Evolutionary conservation across 2,888 invertebrate species (phyloP).

Genomic region (Syrphus vitripennis): DNA sequence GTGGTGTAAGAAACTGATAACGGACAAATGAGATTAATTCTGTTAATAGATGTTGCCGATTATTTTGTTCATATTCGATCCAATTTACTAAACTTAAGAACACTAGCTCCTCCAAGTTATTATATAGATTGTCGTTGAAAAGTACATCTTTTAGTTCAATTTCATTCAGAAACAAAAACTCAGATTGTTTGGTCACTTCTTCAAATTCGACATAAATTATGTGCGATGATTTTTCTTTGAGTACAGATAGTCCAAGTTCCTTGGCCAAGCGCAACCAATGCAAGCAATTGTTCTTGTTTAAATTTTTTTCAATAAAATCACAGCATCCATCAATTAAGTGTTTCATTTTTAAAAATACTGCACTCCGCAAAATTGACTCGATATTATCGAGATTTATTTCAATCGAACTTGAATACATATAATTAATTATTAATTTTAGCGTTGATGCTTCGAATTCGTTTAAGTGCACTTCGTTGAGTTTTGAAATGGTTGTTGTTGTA

Average conservation of each 20-base stretch:
- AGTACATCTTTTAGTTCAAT: not conserved
- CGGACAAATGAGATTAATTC: not conserved
- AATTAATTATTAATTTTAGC: not conserved
- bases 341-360: not conserved
- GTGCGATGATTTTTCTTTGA: not conserved
- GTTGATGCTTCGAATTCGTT: not conserved
- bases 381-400: not conserved
- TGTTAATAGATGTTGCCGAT: not conserved
- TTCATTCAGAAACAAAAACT: not conserved
- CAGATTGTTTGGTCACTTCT: not conserved
- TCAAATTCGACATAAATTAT: not conserved
- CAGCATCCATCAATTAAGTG: not conserved
- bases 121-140: not conserved
- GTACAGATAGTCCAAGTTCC: not conserved
- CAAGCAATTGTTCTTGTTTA: not conserved
- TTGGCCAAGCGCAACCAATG: not conserved
- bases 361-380: not conserved
- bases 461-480: not conserved
- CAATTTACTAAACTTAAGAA: not conserved
- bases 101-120: not conserved
- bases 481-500: not conserved
- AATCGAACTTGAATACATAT: not conserved
- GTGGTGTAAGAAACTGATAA: not conserved
- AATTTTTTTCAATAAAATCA: not conserved
- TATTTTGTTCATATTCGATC: not conserved